Evolutionary conservation across 2,113 vertebrate genomes (phyloP), one percentile per base, ranked within the genome.

Genomic region (Bothrops jararaca): DNA sequence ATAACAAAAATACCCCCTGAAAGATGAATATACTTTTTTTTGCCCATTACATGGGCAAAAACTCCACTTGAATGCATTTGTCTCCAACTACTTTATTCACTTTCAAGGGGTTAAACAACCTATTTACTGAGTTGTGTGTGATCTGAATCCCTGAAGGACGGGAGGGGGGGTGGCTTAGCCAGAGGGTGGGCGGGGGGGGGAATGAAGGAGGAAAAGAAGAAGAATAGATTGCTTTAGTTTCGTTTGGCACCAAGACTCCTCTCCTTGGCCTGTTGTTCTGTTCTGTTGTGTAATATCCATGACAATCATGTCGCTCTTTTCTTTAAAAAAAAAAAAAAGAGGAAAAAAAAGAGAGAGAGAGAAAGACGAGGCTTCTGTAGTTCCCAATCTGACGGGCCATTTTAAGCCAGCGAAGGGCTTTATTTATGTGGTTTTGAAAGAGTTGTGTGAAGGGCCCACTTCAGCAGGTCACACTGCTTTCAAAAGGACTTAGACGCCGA

Each of bases 51-150:
- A 97, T 97, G 97, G 97, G 97, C 97, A 98, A 98, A 92, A 98
- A 98, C 60, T 98, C 98, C 98, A 98, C 99, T 98, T 98, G 98
- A 99, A 98, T 98, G 98, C 97, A 97, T 99, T 99, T 98, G 98
- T 98, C 98, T 99, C 97, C 95, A 89, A 97, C 97, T 97, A 97
- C 98, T 98, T 98, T 97, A 98, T 99, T 98, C 98, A 98, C 97
- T 98, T 99, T 98, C 98, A 99, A 99, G 99, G 98, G 98, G 98
- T 99, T 99, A 99, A 99, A 99, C 99, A 99, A 98, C 98, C 99
- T 98, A 99, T 99, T 99, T 99, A 99, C 97, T 96, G 97, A 98
- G 98, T 98, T 99, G 99, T 99, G 99, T 99, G 98, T 98, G 98
- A 98, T 97, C 98, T 96, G 97, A 97, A 98, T 98, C 98, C 98